Conservation (phyloP, 1,140 invertebrate species). For the Plectrocnemia conspersa region DNA sequence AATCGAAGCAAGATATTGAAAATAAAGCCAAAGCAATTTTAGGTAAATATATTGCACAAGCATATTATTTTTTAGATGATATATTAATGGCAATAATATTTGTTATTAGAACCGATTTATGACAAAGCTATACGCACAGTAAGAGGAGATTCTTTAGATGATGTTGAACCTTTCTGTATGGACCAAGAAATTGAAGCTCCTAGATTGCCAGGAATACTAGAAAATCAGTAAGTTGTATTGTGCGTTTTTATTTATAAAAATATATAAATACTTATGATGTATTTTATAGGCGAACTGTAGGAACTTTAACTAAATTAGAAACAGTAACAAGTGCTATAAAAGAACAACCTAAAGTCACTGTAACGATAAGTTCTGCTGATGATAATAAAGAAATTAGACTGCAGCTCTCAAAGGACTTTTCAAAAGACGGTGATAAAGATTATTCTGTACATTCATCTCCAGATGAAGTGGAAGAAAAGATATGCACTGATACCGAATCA, state of each 20-base stretch:
- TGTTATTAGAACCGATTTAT: conserved; percentile 30
- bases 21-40: conserved; percentile 27
- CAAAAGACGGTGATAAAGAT: conserved; percentile 21
- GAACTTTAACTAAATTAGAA: neutral
- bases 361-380: conserved; percentile 1
- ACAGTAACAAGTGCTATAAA: neutral
- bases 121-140: conserved; percentile 38
- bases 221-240: conserved; percentile 41
- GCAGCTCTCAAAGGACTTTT: neutral
- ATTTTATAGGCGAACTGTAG: neutral
- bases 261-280: neutral
- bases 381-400: conserved; percentile 2
- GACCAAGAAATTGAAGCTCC: conserved; percentile 47
- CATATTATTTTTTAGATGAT: neutral
- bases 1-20: conserved; percentile 33
- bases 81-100: conserved; percentile 3
- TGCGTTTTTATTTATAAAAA: neutral
- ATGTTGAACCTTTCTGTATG: conserved; percentile 51
- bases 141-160: conserved; percentile 50
- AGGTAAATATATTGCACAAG: conserved; percentile 16
- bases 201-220: conserved; percentile 48
- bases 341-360: neutral
- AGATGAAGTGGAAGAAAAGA: conserved; percentile 52
- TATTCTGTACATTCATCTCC: conserved; percentile 52
- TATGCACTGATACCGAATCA: conserved; percentile 52